Evolutionary conservation across 1,140 invertebrate species (phyloP).

Genomic region (Leptonema lineaticorne): DNA sequence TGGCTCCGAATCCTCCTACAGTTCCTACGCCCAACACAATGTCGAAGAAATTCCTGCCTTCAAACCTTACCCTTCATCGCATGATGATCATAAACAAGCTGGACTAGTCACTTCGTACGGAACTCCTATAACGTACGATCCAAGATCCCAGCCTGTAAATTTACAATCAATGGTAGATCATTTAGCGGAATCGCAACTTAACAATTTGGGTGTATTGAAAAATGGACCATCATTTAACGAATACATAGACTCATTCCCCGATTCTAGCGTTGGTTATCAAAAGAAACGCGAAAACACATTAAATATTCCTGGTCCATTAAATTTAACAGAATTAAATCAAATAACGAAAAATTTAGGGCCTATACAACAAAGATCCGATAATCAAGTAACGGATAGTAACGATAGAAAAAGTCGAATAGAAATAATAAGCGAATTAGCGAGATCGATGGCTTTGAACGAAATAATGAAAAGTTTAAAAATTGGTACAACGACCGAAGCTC

Average conservation of each 20-base stretch:
- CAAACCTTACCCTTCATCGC: conserved; percentile 27
- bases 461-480: neutral
- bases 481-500: neutral
- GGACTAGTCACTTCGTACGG: conserved; percentile 34
- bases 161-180: conserved; percentile 37
- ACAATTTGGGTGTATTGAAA: neutral
- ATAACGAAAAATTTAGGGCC: conserved; percentile 31
- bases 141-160: neutral
- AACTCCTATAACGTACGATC: conserved; percentile 23
- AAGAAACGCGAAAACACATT: neutral
- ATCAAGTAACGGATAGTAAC: neutral
- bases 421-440: neutral
- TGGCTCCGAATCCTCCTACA: conserved; percentile 15
- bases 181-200: conserved; percentile 18
- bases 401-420: neutral
- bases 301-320: conserved; percentile 14
- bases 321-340: conserved; percentile 30
- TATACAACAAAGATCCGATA: conserved; percentile 16
- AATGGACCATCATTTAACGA: conserved; percentile 28
- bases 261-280: conserved; percentile 8
- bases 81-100: neutral
- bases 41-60: conserved; percentile 24
- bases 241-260: conserved; percentile 26
- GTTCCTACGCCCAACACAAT: conserved; percentile 26
- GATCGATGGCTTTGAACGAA: neutral